These are phyloP conservation scores for Dasyprocta punctata DNA, from an alignment of 2,113 vertebrate species.

Conservation along the genomic window DNA sequence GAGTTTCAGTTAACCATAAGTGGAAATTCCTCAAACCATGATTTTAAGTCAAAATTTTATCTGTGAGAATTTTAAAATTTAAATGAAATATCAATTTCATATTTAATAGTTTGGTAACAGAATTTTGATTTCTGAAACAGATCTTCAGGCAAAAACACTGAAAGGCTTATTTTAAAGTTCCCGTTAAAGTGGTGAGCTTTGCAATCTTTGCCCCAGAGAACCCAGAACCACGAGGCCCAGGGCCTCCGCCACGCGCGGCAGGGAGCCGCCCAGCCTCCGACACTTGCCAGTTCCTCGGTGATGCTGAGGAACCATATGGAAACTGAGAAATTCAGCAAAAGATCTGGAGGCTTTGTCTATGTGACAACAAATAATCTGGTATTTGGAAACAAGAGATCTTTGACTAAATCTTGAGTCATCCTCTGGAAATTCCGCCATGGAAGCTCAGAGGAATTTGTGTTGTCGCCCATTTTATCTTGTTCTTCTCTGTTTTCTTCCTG, in stretches of 20 bases:
- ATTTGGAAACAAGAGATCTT: conserved; percentile 44
- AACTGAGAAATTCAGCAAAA: background rate
- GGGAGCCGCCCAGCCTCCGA: fast-evolving
- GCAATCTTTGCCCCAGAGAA: background rate
- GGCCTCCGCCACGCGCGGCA: fast-evolving
- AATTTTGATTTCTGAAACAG: background rate
- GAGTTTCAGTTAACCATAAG: background rate
- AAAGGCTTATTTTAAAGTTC: background rate
- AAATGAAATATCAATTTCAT: background rate
- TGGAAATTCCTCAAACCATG: background rate
- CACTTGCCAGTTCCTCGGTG: background rate
- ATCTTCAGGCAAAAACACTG: background rate
- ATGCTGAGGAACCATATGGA: background rate
- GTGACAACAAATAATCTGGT: conserved; percentile 13
- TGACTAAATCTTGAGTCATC: background rate
- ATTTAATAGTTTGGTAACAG: background rate
- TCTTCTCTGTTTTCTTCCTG: background rate
- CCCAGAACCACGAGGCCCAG: fast-evolving
- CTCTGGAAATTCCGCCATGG: background rate
- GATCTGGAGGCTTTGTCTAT: background rate
- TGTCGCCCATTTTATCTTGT: fast-evolving
- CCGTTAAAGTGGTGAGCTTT: background rate
- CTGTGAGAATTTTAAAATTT: background rate
- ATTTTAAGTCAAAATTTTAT: conserved; percentile 24
- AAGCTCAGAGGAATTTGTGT: background rate